phyloP scores from a whole-genome alignment of 2,113 vertebrate species.

The Lipophrys pholis region DNA sequence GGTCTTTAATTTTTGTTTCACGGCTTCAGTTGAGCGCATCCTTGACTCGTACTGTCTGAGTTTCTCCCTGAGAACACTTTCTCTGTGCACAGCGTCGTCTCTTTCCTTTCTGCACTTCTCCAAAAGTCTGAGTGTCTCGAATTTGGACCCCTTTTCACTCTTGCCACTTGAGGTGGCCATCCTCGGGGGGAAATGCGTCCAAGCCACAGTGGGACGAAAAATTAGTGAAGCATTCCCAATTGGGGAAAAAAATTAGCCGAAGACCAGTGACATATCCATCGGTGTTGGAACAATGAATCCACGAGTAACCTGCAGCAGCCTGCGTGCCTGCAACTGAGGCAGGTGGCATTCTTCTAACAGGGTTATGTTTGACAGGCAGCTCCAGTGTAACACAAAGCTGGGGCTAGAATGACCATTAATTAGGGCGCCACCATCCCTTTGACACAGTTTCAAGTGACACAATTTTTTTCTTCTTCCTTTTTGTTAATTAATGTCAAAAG shows the following conservation, averaged over 20 bases:
- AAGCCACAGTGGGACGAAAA: slow-evolving; percentile 22
- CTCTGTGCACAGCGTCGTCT: slow-evolving; percentile 83
- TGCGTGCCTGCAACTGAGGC: slow-evolving; percentile 52
- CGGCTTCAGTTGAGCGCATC: slow-evolving; percentile 75
- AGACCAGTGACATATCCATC: slow-evolving; percentile 16
- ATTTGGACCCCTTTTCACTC: slow-evolving; percentile 78
- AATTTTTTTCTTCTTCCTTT: slow-evolving; percentile 59
- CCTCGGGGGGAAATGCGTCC: slow-evolving; percentile 6
- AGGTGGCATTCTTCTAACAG: slow-evolving; percentile 64
- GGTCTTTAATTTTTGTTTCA: slow-evolving; percentile 83
- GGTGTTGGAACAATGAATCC: slow-evolving; percentile 46
- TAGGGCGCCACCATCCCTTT: slow-evolving; percentile 77
- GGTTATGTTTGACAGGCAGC: slow-evolving; percentile 67
- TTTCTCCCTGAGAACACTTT: slow-evolving; percentile 80
- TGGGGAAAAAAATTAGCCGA: not conserved
- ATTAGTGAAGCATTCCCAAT: slow-evolving; percentile 14
- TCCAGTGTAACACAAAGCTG: slow-evolving; percentile 84
- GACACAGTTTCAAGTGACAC: slow-evolving; percentile 84
- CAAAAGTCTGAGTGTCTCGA: slow-evolving; percentile 82
- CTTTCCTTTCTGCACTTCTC: slow-evolving; percentile 85
- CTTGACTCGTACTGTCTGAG: slow-evolving; percentile 78
- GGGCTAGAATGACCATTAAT: slow-evolving; percentile 88
- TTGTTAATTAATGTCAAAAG: slow-evolving; percentile 76
- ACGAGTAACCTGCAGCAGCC: slow-evolving; percentile 9
- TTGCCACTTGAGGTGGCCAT: slow-evolving; percentile 77